Evolutionary conservation across 2,113 vertebrate species (phyloP).

Genomic region (Anolis carolinensis): DNA sequence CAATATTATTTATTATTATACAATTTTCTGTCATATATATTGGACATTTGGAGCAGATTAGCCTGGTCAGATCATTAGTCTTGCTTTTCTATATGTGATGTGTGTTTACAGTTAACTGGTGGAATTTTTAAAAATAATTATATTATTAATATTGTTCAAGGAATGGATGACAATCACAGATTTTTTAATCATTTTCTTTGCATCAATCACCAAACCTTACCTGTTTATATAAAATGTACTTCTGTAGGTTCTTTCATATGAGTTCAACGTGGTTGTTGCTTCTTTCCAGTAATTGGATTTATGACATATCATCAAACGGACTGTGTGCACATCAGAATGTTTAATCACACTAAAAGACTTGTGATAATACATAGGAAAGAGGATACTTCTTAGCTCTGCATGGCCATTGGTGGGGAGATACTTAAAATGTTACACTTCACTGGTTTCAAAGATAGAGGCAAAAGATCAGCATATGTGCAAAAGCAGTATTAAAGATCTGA

Average conservation of each 20-base stretch:
- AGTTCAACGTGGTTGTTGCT: conserved; percentile 26
- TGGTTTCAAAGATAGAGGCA: conserved; percentile 40
- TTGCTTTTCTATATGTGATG: background rate
- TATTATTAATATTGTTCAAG: background rate
- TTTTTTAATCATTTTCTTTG: conserved; percentile 31
- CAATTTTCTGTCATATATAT: background rate
- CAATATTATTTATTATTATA: background rate
- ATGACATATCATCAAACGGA: conserved; percentile 67
- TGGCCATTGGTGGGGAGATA: conserved; percentile 47
- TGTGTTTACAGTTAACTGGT: background rate
- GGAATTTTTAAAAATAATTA: background rate
- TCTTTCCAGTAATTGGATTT: conserved; percentile 55
- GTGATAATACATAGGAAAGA: conserved; percentile 54
- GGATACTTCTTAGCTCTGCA: conserved; percentile 40
- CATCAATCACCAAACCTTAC: conserved; percentile 18
- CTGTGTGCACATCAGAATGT: conserved; percentile 59
- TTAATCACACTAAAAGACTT: conserved; percentile 54
- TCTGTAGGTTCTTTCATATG: conserved; percentile 14
- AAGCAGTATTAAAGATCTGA: conserved; percentile 40
- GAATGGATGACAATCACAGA: background rate
- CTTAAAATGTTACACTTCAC: conserved; percentile 44
- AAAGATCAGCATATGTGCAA: conserved; percentile 50
- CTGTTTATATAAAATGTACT: conserved; percentile 19
- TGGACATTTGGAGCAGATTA: background rate
- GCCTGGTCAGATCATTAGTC: background rate